Percentiles rank a stretch among this genome's conserved stretches.
These are phyloP conservation scores for Leptarthrus brevirostris DNA, from an alignment of 2,888 invertebrate genomes.

Conservation along the genomic window DNA sequence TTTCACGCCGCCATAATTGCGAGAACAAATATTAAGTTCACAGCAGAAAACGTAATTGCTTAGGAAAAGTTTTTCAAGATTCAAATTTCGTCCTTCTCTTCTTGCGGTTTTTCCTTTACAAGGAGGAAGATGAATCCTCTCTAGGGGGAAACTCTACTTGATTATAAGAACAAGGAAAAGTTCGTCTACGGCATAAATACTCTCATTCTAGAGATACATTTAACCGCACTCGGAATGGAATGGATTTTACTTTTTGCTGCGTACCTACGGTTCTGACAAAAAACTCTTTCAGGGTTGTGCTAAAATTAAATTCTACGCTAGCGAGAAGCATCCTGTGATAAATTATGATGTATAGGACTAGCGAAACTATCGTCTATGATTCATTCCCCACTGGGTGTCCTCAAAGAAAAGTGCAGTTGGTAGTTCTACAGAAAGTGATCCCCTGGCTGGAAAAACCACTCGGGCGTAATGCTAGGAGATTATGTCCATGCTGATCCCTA, in stretches of 20 bases:
- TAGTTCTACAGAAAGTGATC: conserved; percentile 22
- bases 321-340: background rate
- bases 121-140: background rate
- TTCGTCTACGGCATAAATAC: conserved; percentile 29
- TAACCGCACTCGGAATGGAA: background rate
- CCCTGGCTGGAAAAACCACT: conserved; percentile 5
- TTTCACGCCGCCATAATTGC: background rate
- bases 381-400: background rate
- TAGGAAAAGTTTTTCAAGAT: background rate
- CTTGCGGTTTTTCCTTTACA: background rate
- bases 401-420: conserved; percentile 32
- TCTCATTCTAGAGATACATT: background rate
- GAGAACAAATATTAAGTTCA: too few species aligned
- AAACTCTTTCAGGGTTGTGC: conserved; percentile 1
- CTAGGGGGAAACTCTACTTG: conserved; percentile 1
- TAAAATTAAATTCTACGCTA: conserved; percentile 27
- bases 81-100: background rate
- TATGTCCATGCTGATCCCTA: conserved; percentile 16
- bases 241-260: conserved; percentile 5
- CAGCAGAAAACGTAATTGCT: conserved; percentile 19
- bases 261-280: background rate
- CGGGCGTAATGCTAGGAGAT: conserved; percentile 17
- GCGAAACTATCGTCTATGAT: background rate
- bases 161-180: conserved; percentile 40
- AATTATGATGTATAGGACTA: conserved; percentile 21